Evolutionary conservation across 2,113 vertebrate species (phyloP).

Genomic region (Cinclus mexicanus): DNA sequence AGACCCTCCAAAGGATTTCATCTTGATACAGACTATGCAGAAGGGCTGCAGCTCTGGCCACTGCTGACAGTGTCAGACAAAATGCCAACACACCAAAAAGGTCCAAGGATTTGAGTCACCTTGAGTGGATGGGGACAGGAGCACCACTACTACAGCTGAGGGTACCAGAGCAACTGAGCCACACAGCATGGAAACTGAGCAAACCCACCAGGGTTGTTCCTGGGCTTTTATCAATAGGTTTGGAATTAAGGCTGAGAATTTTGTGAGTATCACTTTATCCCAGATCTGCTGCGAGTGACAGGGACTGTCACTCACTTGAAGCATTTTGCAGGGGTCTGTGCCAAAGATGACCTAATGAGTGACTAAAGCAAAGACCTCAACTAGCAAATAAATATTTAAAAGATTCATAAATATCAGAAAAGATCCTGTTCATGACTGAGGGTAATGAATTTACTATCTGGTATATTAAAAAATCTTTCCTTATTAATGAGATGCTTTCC

Average conservation of each 20-base stretch:
- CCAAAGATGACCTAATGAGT: background rate
- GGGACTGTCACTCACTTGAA: background rate
- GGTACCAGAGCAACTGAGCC: background rate
- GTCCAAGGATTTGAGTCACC: background rate
- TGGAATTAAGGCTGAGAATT: background rate
- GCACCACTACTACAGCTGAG: background rate
- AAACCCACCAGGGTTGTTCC: background rate
- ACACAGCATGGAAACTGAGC: fast-evolving
- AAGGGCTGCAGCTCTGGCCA: background rate
- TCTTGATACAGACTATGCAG: background rate
- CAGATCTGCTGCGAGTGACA: background rate
- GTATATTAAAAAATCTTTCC: background rate
- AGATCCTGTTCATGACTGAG: background rate
- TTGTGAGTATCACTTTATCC: background rate
- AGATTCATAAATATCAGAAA: background rate
- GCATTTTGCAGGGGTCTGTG: background rate
- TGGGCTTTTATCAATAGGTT: background rate
- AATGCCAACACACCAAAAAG: too few species aligned
- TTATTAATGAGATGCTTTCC: background rate
- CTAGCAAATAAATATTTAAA: background rate
- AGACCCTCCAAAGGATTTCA: background rate
- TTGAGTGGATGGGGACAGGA: background rate
- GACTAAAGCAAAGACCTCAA: background rate
- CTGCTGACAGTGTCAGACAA: background rate
- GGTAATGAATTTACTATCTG: background rate